Conservation (phyloP, 1,140 invertebrate genomes). For the Prorops nasuta region DNA sequence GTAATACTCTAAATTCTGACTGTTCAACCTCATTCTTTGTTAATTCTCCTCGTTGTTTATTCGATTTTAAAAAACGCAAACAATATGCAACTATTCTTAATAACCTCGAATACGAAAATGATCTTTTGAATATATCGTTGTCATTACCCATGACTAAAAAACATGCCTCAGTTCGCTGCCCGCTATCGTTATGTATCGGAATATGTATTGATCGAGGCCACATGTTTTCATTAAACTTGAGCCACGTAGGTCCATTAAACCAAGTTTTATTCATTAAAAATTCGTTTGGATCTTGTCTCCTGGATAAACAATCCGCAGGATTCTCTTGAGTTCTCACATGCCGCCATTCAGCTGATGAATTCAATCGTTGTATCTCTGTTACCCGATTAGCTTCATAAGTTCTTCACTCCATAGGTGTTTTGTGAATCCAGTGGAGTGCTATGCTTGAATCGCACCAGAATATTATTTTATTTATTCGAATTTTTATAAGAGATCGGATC, state of each 20-base stretch:
- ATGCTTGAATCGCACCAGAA: not conserved
- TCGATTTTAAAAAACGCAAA: not conserved
- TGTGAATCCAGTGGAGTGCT: not conserved
- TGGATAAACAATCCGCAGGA: slow-evolving; percentile 20
- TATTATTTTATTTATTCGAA: not conserved
- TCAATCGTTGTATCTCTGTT: slow-evolving; percentile 26
- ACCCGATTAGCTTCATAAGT: slow-evolving; percentile 40
- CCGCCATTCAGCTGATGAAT: slow-evolving; percentile 3
- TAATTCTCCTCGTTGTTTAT: not conserved
- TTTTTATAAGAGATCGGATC: not conserved
- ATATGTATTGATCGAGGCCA: slow-evolving; percentile 1
- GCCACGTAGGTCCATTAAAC: slow-evolving; percentile 20
- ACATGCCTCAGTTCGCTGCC: not conserved
- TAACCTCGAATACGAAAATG: not conserved
- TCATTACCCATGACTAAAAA: not conserved
- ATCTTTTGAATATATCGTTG: not conserved
- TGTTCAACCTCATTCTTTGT: not conserved
- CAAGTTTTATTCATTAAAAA: slow-evolving; percentile 10
- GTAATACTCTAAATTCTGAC: not conserved
- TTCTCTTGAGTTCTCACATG: slow-evolving; percentile 14
- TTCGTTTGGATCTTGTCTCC: slow-evolving; percentile 6
- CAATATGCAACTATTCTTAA: not conserved
- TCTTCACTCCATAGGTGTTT: slow-evolving; percentile 3
- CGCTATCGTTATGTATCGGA: not conserved
- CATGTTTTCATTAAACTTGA: not conserved